phyloP scores from a whole-genome alignment of 2,797 vertebrate species.

The Aselliscus stoliczkanus region DNA sequence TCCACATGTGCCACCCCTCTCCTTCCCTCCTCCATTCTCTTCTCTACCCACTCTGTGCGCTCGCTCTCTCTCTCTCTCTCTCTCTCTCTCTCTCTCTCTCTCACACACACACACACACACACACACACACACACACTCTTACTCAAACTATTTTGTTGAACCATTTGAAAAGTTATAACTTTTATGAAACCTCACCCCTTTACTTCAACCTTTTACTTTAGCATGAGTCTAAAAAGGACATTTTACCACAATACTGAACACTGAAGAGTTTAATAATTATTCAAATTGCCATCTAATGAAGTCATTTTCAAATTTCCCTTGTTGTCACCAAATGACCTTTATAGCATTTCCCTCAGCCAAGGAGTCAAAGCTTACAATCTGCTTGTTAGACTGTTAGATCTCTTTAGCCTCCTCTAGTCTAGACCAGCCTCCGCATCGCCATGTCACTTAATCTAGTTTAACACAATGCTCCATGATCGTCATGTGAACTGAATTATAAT shows the following conservation, averaged over 20 bases:
- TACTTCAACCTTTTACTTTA: not conserved
- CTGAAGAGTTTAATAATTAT: not conserved
- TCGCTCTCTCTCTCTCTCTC: no score
- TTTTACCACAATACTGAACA: not conserved
- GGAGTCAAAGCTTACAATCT: not conserved
- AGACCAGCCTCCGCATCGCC: not conserved
- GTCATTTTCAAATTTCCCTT: not conserved
- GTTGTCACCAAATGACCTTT: not conserved
- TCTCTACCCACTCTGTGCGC: no score
- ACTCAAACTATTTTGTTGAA: not conserved
- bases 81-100: no score
- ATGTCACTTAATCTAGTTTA: constrained; percentile 45
- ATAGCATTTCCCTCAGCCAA: not conserved
- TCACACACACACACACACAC: not conserved
- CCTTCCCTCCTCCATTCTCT: not conserved
- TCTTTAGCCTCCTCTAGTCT: not conserved
- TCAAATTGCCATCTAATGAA: not conserved
- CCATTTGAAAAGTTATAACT: not conserved
- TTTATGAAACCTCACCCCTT: not conserved
- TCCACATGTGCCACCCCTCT: not conserved
- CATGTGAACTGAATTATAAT: constrained; percentile 64
- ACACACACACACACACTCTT: not conserved
- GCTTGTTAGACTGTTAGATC: not conserved
- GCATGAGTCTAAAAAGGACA: not conserved
- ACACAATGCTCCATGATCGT: constrained; percentile 54